Base-by-base conservation (phyloP, 2,113 vertebrate species). In the Mionectes macconnelli region DNA sequence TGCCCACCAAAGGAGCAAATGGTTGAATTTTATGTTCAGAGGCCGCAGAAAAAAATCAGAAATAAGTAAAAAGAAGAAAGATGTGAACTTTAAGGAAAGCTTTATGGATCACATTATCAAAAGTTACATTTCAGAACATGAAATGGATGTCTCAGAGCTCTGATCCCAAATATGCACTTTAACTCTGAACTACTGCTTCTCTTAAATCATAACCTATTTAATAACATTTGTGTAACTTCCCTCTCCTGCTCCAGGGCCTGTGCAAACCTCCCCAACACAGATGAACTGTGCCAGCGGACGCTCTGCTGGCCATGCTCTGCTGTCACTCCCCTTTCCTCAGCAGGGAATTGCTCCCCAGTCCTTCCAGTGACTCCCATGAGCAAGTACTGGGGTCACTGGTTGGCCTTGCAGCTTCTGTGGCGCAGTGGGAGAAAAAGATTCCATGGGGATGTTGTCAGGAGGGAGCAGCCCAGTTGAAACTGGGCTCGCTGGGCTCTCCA, bases 11-110 rank as follows among this genome's bases (percentile, higher is more conserved):
- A 87, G 72, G 44, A 85, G 24, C 17, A 87, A 96, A 93, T 68
- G 55, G 62, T 53, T 90, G 89, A 59, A 77, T 91, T 94, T 95
- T 91, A 94, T 73, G 66, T 89, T 88, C 78, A 55, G 67, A 88
- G 39, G 33, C 49, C 4, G 1, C 56, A 21, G 14, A 33, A 53
- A 2, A 69, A 83, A 42, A 21, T 27, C 73, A 45, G 18, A 81
- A 72, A 55, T 57, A 63, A 78, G 3, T 69, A 66, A 57, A 57
- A 92, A 45, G 12, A 67, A 78, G 24, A 81, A 67, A 76, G 31
- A 82, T 82, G 33, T 83, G 91, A 95, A 93, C 78, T 88, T 94
- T 70, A 73, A 70, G 55, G 47, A 59, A 59, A 90, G 35, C 30
- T 84, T 92, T 90, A 90, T 94, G 85, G 82, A 73, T 66, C 90